phyloP scores from a whole-genome alignment of 2,797 vertebrate species.

The Catamblyrhynchus diadema region DNA sequence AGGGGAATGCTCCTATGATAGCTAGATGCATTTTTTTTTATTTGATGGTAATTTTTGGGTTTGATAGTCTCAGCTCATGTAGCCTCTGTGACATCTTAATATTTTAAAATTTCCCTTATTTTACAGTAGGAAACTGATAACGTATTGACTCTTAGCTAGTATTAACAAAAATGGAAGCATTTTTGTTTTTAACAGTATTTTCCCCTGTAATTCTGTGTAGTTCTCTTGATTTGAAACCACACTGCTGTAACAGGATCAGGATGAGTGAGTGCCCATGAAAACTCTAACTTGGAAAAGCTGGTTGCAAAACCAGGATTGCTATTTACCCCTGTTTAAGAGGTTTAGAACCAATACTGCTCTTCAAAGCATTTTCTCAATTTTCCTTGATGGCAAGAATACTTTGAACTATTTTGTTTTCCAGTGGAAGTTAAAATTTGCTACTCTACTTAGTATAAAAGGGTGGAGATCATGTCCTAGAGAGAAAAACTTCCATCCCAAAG shows the following conservation, averaged over 20 bases:
- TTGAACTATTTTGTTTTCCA: background rate
- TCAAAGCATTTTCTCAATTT: background rate
- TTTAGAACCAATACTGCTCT: background rate
- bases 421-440: background rate
- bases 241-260: background rate
- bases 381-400: background rate
- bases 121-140: background rate
- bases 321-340: background rate
- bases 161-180: background rate
- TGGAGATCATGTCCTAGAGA: background rate
- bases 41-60: background rate
- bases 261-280: background rate
- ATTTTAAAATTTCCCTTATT: background rate
- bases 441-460: background rate
- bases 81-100: background rate
- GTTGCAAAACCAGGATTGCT: background rate
- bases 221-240: background rate
- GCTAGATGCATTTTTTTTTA: background rate
- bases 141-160: background rate
- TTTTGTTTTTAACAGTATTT: background rate
- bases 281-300: background rate
- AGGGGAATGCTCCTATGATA: background rate
- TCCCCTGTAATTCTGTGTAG: background rate
- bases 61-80: background rate
- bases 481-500: background rate